Base-by-base conservation (phyloP, 2,797 vertebrate genomes). In the Mus minutoides region DNA sequence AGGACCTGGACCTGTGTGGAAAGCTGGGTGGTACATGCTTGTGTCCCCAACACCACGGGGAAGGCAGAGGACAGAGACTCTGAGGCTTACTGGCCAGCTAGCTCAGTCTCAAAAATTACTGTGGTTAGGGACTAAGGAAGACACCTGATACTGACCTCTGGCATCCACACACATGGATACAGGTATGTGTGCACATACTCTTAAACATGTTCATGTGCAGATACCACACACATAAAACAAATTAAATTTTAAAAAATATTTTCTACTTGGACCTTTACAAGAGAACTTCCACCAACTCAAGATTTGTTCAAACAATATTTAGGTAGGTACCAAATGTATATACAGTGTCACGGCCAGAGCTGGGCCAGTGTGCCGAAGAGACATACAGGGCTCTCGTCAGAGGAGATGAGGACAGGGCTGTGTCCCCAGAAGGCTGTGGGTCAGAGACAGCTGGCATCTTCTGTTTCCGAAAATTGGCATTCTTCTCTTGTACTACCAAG, bases 391-490 rank as follows among this genome's bases (percentile, higher is more conserved):
- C 12, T 3, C 26, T 31, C 4, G 4, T 10, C 29, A 9, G 43
- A 24, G 11, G 46, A 90, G 9, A 6, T 14, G 2, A 67, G 40
- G 49, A 11, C 21, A 34, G 29, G 46, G 60, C 52, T 40, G 1
- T n/a, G 4, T 67, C 52, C n/a, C 46, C 60, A n/a, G 78, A 52
- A 34, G 69, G 19, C 37, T 0, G 0, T 19, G 76, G 75, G 69
- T 37, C 49, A 11, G 1, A 0, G 0, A 1, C 54, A 56, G n/a
- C 3, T 1, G 49, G 1, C 0, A 2, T 21, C 3, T 26, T 60
- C 76, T 52, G 64, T 69, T 34, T 52, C 52, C 49, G 77, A 90
- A 78, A 71, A 52, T 52, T 31, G 0, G 43, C 37, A 0, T 22
- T 34, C 52, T 54, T 40, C 71, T 31, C 17, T 31, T 58, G 75